Evolutionary conservation across 92 coral and sea anemone species (phyloP).

Genomic region (Micromussa lordhowensis): DNA sequence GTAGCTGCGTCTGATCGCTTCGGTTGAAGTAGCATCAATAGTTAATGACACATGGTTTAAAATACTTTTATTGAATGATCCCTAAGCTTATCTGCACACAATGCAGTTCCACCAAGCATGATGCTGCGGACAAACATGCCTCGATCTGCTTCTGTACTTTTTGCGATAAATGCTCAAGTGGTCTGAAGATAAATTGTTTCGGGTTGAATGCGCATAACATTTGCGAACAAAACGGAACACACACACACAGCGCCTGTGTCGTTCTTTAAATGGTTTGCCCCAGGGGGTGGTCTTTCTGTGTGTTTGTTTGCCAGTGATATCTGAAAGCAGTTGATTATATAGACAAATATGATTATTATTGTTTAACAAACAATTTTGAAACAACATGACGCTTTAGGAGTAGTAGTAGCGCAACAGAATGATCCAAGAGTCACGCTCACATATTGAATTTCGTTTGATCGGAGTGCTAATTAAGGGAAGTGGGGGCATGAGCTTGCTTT

Average conservation of each 20-base stretch:
- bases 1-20: slow-evolving; percentile 31
- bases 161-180: neutral
- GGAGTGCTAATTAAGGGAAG: slow-evolving; percentile 10
- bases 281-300: neutral
- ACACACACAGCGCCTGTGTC: slow-evolving; percentile 15
- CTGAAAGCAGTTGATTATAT: neutral
- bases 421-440: slow-evolving; percentile 4
- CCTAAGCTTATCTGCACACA: neutral
- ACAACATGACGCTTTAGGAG: slow-evolving; percentile 9
- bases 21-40: slow-evolving; percentile 27
- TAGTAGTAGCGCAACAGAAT: neutral
- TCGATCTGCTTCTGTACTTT: neutral
- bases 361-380: slow-evolving; percentile 4
- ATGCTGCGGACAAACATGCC: neutral
- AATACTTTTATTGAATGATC: neutral
- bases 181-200: neutral
- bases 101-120: neutral
- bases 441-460: slow-evolving; percentile 26
- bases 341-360: slow-evolving; percentile 18
- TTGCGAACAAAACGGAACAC: slow-evolving; percentile 13
- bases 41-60: slow-evolving; percentile 38
- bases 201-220: neutral
- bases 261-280: slow-evolving; percentile 37
- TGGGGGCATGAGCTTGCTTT: neutral
- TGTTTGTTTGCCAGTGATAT: slow-evolving; percentile 9